Evolutionary conservation across 2,888 invertebrate genomes (phyloP), one percentile per base, ranked within the genome.

Genomic region (Leuctra nigra): DNA sequence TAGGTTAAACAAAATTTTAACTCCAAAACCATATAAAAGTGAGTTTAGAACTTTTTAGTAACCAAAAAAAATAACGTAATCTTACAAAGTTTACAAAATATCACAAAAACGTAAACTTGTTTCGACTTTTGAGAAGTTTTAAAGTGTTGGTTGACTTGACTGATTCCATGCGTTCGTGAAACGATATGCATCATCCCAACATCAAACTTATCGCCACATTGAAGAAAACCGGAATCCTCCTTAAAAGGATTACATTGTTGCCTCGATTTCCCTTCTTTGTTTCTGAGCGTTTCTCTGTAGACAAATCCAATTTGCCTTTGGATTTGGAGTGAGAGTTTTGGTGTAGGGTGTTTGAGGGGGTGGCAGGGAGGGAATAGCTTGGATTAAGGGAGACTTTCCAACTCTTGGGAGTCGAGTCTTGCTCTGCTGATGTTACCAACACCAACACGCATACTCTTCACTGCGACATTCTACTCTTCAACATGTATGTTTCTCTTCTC

Each of bases 301-400:
- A 54, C 56, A 56, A 56, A 59, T 59, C 59, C 59, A 59, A 59
- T 59, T 59, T 59, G 59, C 59, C 54, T 59, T 56, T 53, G 59
- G 59, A 59, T 59, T 59, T 59, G 44, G 55, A 36, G 53, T 53
- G 50, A 50, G 50, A 50, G 50, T 50, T 50, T 33, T 20, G 44
- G 44, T 13, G 44, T 20, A 11, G 9, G 38, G 18, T 20, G 46
- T 44, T n/a, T 46, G 36, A 29, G 46, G 39, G 46, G 48, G 54
- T 29, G 39, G 55, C 39, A 38, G 57, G 16, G 53, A 22, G 39
- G 25, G 14, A 4, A 18, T n/a, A 25, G n/a, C n/a, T n/a, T n/a
- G 14, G 50, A 24, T 44, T 33, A 46, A 54, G 56, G 33, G 50
- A 44, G 35, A 20, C 35, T 35, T 50, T 50, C 4, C 33, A 50